These are phyloP conservation scores for Palythoa heliodiscus DNA, from an alignment of 92 coral and sea anemone species.

Conservation along the genomic window DNA sequence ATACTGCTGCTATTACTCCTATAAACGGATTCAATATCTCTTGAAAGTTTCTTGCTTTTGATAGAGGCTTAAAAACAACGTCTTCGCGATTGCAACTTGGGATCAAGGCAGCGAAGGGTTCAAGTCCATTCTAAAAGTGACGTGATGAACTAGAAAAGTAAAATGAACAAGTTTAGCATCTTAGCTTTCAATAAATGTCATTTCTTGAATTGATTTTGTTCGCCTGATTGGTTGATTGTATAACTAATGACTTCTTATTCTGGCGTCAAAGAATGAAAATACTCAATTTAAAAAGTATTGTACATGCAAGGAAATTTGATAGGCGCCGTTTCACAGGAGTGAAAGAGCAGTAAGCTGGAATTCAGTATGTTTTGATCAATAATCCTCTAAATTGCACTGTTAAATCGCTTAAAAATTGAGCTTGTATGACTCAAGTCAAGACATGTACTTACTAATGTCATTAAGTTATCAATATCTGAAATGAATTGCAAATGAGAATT, in stretches of 20 bases:
- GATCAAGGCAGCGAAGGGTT: too few species aligned
- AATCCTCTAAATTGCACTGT: not conserved
- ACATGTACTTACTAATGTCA: not conserved
- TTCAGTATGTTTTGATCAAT: too few species aligned
- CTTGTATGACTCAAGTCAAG: not conserved
- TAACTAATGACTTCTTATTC: conserved; percentile 15
- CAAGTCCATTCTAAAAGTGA: not conserved
- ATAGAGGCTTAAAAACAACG: not conserved
- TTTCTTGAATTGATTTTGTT: conserved; percentile 32
- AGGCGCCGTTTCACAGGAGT: not conserved
- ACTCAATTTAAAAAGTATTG: conserved; percentile 8
- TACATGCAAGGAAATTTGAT: not conserved
- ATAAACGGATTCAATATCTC: conserved; percentile 10
- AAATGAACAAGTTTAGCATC: conserved; percentile 2
- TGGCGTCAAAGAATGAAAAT: conserved; percentile 11
- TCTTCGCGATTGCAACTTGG: conserved; percentile 4
- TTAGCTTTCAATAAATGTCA: conserved; percentile 39
- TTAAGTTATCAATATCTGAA: conserved; percentile 18
- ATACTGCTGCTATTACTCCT: conserved; percentile 9
- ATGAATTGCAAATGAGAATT: conserved; percentile 39
- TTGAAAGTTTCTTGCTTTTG: not conserved
- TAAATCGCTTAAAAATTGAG: not conserved
- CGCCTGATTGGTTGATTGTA: conserved; percentile 40
- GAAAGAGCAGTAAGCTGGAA: not conserved
- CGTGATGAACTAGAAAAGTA: conserved; percentile 14